Evolutionary conservation across 2,888 invertebrate genomes (phyloP).

Genomic region (Autographa pulchrina): DNA sequence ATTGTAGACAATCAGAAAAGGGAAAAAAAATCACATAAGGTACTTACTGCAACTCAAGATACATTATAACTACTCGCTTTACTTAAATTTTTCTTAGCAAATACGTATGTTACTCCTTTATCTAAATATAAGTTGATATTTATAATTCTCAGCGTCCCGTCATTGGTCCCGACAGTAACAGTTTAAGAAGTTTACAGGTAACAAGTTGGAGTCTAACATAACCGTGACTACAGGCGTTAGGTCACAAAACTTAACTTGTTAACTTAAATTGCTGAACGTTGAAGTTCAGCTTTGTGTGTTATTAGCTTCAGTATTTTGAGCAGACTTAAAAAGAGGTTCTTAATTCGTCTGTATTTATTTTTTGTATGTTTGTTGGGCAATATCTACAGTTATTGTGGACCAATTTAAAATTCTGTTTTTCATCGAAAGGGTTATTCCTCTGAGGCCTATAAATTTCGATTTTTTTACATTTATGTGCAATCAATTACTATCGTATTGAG

Average conservation of each 20-base stretch:
- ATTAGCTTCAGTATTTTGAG: constrained; percentile 19
- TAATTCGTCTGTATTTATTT: too few relatives aligned
- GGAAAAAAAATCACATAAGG: too few relatives aligned
- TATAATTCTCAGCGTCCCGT: constrained; percentile 28
- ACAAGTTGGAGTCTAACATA: constrained; percentile 37
- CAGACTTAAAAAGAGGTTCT: too few relatives aligned
- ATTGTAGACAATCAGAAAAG: too few relatives aligned
- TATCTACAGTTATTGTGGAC: too few relatives aligned
- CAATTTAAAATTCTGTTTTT: too few relatives aligned
- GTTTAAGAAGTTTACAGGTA: constrained; percentile 43
- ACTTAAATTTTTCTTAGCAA: constrained; percentile 11
- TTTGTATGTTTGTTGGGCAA: too few relatives aligned
- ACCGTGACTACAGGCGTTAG: constrained; percentile 47
- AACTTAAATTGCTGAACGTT: constrained; percentile 51
- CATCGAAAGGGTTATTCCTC: too few relatives aligned
- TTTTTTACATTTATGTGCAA: too few relatives aligned
- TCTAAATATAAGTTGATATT: constrained; percentile 16
- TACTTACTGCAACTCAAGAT: too few relatives aligned
- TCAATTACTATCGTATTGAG: too few relatives aligned
- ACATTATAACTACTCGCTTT: constrained; percentile 10
- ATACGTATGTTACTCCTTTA: not conserved
- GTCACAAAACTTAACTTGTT: constrained; percentile 53
- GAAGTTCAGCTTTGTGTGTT: constrained; percentile 32
- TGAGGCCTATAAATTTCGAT: too few relatives aligned
- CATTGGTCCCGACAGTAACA: constrained; percentile 37